Percentiles rank a stretch among this genome's conserved stretches.
Evolutionary conservation across 2,113 vertebrate genomes (phyloP).

Genomic region (Empidonax alnorum): DNA sequence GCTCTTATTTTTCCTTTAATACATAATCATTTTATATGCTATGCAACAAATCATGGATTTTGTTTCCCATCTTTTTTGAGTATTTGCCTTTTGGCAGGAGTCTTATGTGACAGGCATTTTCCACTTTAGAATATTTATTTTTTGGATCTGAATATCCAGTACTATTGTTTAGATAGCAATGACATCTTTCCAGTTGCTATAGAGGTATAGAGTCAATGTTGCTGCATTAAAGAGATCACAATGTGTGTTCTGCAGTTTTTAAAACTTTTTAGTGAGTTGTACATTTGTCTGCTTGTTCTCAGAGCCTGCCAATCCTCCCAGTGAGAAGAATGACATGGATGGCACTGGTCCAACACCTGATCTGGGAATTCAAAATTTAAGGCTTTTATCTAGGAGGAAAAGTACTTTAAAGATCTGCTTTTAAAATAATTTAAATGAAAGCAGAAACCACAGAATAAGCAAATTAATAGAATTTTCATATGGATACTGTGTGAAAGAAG

Average conservation of each 20-base stretch:
- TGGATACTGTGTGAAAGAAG: not conserved
- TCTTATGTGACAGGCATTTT: not conserved
- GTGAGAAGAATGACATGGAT: not conserved
- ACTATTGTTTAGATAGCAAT: not conserved
- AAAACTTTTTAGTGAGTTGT: not conserved
- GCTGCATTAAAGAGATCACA: not conserved
- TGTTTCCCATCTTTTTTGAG: not conserved
- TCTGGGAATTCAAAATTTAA: not conserved
- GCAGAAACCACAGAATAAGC: not conserved
- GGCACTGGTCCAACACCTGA: not conserved
- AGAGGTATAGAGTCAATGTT: not conserved
- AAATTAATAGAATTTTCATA: not conserved
- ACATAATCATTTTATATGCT: not conserved
- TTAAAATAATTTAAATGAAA: not conserved
- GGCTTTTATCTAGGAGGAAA: not conserved
- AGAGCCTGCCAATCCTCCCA: not conserved
- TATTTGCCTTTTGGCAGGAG: not conserved
- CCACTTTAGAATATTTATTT: not conserved
- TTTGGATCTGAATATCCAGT: not conserved
- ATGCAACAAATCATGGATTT: not conserved
- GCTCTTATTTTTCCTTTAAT: not conserved
- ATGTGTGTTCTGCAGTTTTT: not conserved
- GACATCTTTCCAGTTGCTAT: not conserved
- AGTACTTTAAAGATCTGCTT: not conserved
- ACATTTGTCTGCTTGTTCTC: not conserved